These are phyloP conservation scores for Tinamus guttatus DNA, from an alignment of 2,113 vertebrate genomes.

Conservation along the genomic window DNA sequence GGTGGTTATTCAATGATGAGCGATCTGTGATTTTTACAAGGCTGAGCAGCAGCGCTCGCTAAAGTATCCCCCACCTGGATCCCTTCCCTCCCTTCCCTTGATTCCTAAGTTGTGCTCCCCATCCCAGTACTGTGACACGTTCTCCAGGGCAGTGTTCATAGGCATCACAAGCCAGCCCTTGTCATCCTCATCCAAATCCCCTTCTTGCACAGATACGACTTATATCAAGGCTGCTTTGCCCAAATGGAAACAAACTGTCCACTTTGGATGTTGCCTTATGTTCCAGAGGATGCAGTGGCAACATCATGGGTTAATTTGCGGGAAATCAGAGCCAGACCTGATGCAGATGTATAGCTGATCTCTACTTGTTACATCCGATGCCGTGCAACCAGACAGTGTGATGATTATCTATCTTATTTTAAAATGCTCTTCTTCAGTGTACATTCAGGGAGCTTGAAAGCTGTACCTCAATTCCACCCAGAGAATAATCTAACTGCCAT, in stretches of 20 bases:
- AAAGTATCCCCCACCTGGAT: neutral
- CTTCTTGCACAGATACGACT: neutral
- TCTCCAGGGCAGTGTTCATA: neutral
- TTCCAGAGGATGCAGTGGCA: neutral
- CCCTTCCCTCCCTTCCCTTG: neutral
- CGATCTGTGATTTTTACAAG: neutral
- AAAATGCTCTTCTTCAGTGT: neutral
- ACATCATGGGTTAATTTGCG: neutral
- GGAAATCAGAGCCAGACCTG: fast-evolving
- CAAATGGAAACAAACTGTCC: neutral
- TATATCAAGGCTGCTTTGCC: neutral
- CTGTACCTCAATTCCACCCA: neutral
- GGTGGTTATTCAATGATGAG: neutral
- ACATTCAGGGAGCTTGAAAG: neutral
- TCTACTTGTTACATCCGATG: neutral
- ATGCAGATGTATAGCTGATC: neutral
- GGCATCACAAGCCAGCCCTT: neutral
- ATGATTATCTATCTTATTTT: neutral
- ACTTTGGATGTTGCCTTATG: neutral
- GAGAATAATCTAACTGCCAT: neutral
- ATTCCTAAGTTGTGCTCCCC: neutral
- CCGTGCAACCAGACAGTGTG: fast-evolving
- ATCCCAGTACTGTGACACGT: neutral
- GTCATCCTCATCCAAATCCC: neutral
- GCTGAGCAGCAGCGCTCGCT: neutral